Conservation (phyloP, 2,797 vertebrate genomes). For the Micromesistius poutassou region DNA sequence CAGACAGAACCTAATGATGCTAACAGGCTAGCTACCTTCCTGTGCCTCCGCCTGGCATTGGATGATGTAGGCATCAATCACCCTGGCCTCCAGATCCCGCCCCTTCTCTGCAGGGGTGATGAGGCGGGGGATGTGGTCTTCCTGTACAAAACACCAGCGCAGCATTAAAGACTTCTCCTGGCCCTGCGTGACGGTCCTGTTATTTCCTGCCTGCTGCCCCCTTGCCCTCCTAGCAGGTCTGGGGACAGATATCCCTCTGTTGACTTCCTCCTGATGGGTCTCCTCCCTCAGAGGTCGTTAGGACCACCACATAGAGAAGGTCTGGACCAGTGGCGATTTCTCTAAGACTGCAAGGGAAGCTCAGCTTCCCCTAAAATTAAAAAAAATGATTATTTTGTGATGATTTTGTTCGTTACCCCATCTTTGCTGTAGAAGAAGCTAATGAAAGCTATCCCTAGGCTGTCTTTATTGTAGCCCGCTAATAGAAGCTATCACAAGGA, state of each 20-base stretch:
- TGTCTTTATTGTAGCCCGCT: background rate
- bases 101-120: constrained; percentile 94
- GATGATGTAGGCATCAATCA: constrained; percentile 87
- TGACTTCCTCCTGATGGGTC: too few relatives aligned
- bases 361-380: too few relatives aligned
- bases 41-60: constrained; percentile 97
- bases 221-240: too few relatives aligned
- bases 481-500: background rate
- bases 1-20: background rate
- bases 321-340: too few relatives aligned
- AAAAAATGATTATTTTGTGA: too few relatives aligned
- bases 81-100: constrained; percentile 86
- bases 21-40: constrained; percentile 79
- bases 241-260: background rate
- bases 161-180: background rate
- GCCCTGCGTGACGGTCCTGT: too few relatives aligned
- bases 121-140: constrained; percentile 86
- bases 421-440: background rate
- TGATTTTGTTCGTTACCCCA: too few relatives aligned
- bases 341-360: too few relatives aligned
- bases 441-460: background rate
- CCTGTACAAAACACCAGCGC: constrained; percentile 66
- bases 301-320: background rate
- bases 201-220: background rate
- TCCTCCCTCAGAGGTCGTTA: background rate